A percentile compares a stretch with the other conserved stretches of the same genome.
Conservation (phyloP, 2,888 invertebrate genomes). For the Polyommatus iphigenia region DNA sequence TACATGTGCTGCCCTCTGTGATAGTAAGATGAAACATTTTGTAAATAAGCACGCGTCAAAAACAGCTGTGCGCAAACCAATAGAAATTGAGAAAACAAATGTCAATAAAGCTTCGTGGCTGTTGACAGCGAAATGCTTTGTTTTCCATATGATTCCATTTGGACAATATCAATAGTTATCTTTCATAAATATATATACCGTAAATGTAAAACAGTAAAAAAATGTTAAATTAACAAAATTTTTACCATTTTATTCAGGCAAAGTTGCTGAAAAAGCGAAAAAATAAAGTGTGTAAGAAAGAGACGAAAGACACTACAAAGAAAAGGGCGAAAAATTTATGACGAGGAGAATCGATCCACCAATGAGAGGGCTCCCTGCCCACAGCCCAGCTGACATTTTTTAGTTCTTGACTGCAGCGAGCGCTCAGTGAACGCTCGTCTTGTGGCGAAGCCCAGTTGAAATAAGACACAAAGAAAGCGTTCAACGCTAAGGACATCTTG, state of each 20-base stretch:
- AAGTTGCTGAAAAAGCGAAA: neutral
- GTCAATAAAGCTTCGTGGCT: slow-evolving; percentile 52
- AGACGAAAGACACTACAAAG: slow-evolving; percentile 27
- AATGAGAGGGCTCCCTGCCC: slow-evolving; percentile 66
- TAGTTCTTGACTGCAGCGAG: slow-evolving; percentile 65
- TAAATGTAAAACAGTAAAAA: slow-evolving; percentile 55
- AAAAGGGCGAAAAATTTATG: slow-evolving; percentile 46
- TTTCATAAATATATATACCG: neutral
- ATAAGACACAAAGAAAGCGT: slow-evolving; percentile 67
- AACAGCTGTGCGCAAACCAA: slow-evolving; percentile 74
- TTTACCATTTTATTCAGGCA: neutral
- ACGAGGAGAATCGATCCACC: slow-evolving; percentile 74
- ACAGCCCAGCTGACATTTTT: slow-evolving; percentile 73
- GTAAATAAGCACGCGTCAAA: slow-evolving; percentile 56
- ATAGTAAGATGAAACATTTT: slow-evolving; percentile 24
- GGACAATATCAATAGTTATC: slow-evolving; percentile 30
- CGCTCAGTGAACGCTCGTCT: slow-evolving; percentile 59
- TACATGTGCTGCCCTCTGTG: slow-evolving; percentile 59
- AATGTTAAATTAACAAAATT: slow-evolving; percentile 46
- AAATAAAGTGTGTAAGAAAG: neutral
- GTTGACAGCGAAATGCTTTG: slow-evolving; percentile 60
- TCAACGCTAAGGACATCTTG: slow-evolving; percentile 67
- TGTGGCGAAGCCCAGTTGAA: slow-evolving; percentile 48
- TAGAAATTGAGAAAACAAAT: slow-evolving; percentile 49
- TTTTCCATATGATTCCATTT: slow-evolving; percentile 66